phyloP scores from a whole-genome alignment of 2,113 vertebrate species.

The Anolis carolinensis region DNA sequence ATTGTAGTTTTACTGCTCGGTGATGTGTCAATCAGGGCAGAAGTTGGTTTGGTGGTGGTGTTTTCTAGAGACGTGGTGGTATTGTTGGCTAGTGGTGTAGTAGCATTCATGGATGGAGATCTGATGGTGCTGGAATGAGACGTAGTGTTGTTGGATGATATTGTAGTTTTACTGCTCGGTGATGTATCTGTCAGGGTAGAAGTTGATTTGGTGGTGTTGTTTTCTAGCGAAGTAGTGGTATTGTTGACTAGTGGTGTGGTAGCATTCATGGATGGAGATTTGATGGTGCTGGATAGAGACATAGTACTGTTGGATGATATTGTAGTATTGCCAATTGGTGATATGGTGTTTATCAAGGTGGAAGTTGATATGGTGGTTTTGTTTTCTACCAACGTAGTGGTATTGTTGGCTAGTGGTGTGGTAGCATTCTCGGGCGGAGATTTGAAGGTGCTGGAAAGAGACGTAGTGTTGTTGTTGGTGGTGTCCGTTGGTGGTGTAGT shows the following conservation, averaged over 20 bases:
- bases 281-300: too few relatives aligned
- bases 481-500: not conserved
- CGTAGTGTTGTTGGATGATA: rapidly evolving
- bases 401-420: not conserved
- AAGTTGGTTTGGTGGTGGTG: not conserved
- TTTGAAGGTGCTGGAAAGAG: too few relatives aligned
- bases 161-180: rapidly evolving
- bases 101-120: not conserved
- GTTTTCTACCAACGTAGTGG: too few relatives aligned
- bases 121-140: too few relatives aligned
- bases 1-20: not conserved
- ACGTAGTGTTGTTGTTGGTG: not conserved
- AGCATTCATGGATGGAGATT: not conserved
- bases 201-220: not conserved
- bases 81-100: not conserved
- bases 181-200: too few relatives aligned
- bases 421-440: too few relatives aligned
- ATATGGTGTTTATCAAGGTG: too few relatives aligned
- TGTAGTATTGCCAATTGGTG: not conserved
- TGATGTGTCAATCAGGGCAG: too few relatives aligned
- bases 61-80: too few relatives aligned
- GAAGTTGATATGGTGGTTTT: not conserved
- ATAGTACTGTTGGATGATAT: too few relatives aligned
- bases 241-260: not conserved
- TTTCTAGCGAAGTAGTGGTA: too few relatives aligned